Evolutionary conservation across 1,140 invertebrate genomes (phyloP), one percentile per base, ranked within the genome.

Genomic region (Drosophila micromelanica): DNA sequence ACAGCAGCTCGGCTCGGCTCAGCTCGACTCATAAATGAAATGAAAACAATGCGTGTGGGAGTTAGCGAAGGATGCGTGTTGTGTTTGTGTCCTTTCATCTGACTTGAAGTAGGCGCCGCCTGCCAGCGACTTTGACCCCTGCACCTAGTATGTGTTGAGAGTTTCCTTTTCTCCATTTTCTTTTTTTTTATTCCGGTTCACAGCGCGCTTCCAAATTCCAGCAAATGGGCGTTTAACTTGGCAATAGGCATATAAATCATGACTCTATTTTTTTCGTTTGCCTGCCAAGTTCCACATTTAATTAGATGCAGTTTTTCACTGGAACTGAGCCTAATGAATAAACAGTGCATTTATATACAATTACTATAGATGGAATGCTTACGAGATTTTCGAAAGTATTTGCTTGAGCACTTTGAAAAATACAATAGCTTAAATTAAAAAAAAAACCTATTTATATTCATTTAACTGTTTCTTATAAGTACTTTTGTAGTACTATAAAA

Each of bases 31-130:
- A 32, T 74, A 74, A 74, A 74, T 74, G 45, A 70, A 74, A 51
- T 49, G 54, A 70, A 61, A 74, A 74, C 57, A 70, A 63, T 63
- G 65, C 57, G 52, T 56, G 72, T 74, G 65, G 65, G 72, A 63
- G 65, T 62, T 45, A 15, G 57, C 51, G 17, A 15, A 62, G 65
- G 56, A 69, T 56, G 27, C 37, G 15, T 62, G 32, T 49, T 56
- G 45, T 70, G 65, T 49, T 67, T 20, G 13, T 63, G 40, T 63
- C 54, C 65, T 73, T 70, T 73, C 63, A 57, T 52, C 38, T 59
- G 49, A 60, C 56, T 61, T 45, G 43, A 74, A 57, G 57, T 45
- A 74, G 72, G 72, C 72, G 72, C 71, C 71, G 71, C 56, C 52
- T 46, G n/a, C 7, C 23, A 49, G 23, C 20, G 30, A 13, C 52